Percentiles rank a stretch among this genome's conserved stretches.
Evolutionary conservation across 2,113 vertebrate species (phyloP).

Genomic region (Leptocoma aspasia): DNA sequence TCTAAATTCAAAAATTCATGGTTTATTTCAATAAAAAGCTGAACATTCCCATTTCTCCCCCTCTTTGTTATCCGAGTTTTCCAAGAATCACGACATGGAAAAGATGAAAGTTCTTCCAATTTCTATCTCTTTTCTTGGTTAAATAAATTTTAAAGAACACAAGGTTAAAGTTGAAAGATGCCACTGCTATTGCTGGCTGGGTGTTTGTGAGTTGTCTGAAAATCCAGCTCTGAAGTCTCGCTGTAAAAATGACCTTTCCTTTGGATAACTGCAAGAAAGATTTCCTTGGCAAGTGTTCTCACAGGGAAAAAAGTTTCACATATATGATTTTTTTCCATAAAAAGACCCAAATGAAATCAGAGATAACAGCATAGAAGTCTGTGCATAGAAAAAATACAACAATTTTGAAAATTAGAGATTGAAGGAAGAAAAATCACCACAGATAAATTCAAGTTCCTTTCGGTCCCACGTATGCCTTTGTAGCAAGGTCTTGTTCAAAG

Average conservation of each 20-base stretch:
- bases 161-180: conserved; percentile 65
- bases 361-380: background rate
- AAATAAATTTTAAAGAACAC: conserved; percentile 50
- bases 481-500: background rate
- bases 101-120: conserved; percentile 28
- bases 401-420: background rate
- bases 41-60: background rate
- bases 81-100: conserved; percentile 42
- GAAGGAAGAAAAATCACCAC: background rate
- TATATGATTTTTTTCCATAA: background rate
- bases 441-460: background rate
- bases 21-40: background rate
- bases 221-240: background rate
- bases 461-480: fast-evolving
- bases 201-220: background rate
- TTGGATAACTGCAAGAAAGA: background rate
- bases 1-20: background rate
- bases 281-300: background rate
- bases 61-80: background rate
- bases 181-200: conserved; percentile 59
- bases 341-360: background rate
- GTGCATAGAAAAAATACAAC: fast-evolving
- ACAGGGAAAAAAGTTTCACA: background rate
- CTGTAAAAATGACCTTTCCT: background rate
- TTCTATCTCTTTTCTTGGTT: background rate